phyloP scores from a whole-genome alignment of 2,797 vertebrate species.

The Sebastes minor region DNA sequence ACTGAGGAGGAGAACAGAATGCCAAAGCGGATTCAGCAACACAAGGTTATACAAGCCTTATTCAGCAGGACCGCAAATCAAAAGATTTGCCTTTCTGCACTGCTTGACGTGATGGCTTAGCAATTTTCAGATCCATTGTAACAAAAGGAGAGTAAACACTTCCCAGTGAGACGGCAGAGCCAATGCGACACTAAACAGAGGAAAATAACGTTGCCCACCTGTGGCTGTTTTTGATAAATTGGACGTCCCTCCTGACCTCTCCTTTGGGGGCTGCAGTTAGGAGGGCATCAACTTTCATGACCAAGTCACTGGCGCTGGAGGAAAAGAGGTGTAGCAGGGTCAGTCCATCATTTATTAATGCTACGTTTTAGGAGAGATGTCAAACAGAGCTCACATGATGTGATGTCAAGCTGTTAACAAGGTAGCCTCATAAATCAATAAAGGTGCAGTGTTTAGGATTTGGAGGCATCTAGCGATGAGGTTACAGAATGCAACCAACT shows the following conservation, averaged over 20 bases:
- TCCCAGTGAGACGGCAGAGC: background rate
- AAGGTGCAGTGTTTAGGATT: background rate
- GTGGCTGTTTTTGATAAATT: conserved; percentile 85
- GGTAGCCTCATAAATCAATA: conserved; percentile 2
- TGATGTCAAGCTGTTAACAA: conserved; percentile 31
- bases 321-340: conserved; percentile 15
- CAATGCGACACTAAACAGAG: background rate
- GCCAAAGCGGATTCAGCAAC: conserved; percentile 37
- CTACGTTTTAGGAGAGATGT: conserved; percentile 12
- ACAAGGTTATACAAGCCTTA: conserved; percentile 33
- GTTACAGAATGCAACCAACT: no score
- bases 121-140: conserved; percentile 27
- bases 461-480: background rate
- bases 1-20: conserved; percentile 71
- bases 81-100: conserved; percentile 23
- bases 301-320: conserved; percentile 87
- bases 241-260: conserved; percentile 84
- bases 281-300: conserved; percentile 95
- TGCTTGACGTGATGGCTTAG: conserved; percentile 22
- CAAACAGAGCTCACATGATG: conserved; percentile 11
- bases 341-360: conserved; percentile 42
- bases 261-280: conserved; percentile 87
- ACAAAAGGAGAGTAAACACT: conserved; percentile 16
- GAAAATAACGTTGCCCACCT: conserved; percentile 80
- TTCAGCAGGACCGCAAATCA: conserved; percentile 48